Conservation (phyloP, 2,797 vertebrate species). For the Pelobates cultripes region DNA sequence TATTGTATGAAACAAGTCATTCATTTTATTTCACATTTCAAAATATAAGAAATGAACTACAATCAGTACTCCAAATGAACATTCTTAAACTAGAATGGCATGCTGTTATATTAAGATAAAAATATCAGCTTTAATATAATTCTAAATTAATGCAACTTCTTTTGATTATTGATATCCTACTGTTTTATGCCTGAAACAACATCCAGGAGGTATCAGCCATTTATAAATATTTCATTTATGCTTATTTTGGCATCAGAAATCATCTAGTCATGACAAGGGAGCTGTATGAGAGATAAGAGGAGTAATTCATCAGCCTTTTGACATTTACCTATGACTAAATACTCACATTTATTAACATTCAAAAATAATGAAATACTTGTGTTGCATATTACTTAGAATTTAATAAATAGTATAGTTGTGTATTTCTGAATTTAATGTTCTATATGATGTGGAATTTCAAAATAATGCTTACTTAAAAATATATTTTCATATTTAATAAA, state of each 20-base stretch:
- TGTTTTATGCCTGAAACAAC: constrained; percentile 81
- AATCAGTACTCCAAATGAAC: not conserved
- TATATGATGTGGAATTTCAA: no score
- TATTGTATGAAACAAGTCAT: no score
- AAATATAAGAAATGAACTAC: no score
- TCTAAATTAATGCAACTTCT: constrained; percentile 78
- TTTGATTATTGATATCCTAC: constrained; percentile 83
- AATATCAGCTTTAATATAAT: constrained; percentile 72
- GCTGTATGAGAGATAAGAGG: constrained; percentile 74
- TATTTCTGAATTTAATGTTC: no score
- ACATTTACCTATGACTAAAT: constrained; percentile 80
- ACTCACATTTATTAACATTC: constrained; percentile 72
- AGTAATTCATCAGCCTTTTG: constrained; percentile 74
- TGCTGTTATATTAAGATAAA: constrained; percentile 72
- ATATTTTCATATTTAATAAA: no score
- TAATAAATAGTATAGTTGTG: no score
- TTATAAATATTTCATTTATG: constrained; percentile 84
- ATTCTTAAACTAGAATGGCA: constrained; percentile 50
- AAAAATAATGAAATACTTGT: no score
- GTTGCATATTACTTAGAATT: no score
- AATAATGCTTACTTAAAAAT: no score
- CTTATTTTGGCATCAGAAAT: constrained; percentile 80
- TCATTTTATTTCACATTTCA: no score
- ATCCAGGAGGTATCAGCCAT: constrained; percentile 76
- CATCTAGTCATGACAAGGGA: constrained; percentile 78